Evolutionary conservation across 1,140 invertebrate species (phyloP).

Genomic region (Brachystomella parvula): DNA sequence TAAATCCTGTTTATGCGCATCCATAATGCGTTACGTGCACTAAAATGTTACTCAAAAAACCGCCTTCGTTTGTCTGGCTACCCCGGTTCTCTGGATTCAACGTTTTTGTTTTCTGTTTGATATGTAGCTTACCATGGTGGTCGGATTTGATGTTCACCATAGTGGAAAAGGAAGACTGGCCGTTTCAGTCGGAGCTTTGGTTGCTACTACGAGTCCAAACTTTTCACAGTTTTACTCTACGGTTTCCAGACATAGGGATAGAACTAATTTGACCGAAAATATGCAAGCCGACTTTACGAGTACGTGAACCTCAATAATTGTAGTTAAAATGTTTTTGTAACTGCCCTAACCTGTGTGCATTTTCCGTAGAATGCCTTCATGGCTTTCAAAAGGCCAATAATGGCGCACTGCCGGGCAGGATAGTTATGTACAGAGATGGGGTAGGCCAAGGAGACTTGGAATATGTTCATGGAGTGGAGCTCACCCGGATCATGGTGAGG

Average conservation of each 20-base stretch:
- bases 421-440: slow-evolving; percentile 43
- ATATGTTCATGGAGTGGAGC: slow-evolving; percentile 45
- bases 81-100: too few relatives aligned
- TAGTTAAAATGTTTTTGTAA: not conserved
- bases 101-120: too few relatives aligned
- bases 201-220: slow-evolving; percentile 60
- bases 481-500: slow-evolving; percentile 32
- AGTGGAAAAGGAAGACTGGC: slow-evolving; percentile 50
- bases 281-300: slow-evolving; percentile 53
- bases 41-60: too few relatives aligned
- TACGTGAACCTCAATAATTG: slow-evolving; percentile 28
- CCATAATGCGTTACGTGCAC: too few relatives aligned
- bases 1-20: too few relatives aligned
- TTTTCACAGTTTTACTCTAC: slow-evolving; percentile 60
- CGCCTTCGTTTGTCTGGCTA: too few relatives aligned
- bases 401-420: slow-evolving; percentile 32
- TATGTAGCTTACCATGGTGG: slow-evolving; percentile 57
- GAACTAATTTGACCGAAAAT: slow-evolving; percentile 62
- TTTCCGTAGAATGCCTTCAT: slow-evolving; percentile 37
- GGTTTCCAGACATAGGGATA: slow-evolving; percentile 57
- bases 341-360: too few relatives aligned
- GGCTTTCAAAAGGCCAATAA: slow-evolving; percentile 35
- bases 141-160: slow-evolving; percentile 81
- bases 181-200: slow-evolving; percentile 60
- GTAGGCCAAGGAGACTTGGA: slow-evolving; percentile 44